Evolutionary conservation across 2,888 invertebrate species (phyloP).

Genomic region (Cheilosia scutellata): DNA sequence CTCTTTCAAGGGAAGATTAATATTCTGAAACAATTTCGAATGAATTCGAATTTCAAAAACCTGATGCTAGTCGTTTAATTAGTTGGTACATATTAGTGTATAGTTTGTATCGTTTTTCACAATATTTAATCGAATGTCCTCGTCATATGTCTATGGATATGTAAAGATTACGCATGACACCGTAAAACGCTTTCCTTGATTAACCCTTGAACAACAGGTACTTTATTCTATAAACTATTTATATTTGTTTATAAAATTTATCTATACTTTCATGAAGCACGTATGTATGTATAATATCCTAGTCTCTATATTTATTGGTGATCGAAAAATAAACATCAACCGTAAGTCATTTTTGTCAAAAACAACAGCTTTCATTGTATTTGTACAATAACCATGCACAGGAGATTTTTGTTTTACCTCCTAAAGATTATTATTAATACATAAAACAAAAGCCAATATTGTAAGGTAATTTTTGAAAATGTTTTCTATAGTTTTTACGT

Average conservation of each 20-base stretch:
- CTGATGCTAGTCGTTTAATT: not conserved
- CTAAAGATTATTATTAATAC: not conserved
- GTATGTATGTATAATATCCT: slow-evolving; percentile 11
- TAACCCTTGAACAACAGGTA: slow-evolving; percentile 60
- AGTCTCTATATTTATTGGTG: slow-evolving; percentile 24
- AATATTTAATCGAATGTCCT: slow-evolving; percentile 6
- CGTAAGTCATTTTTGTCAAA: not conserved
- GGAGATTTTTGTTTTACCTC: slow-evolving; percentile 8
- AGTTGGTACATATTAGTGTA: not conserved
- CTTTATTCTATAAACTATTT: slow-evolving; percentile 33
- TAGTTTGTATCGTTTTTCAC: not conserved
- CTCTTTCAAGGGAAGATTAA: no score
- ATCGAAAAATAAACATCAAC: slow-evolving; percentile 5
- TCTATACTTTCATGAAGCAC: slow-evolving; percentile 52
- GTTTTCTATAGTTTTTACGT: not conserved
- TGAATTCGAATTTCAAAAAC: not conserved
- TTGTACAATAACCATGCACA: slow-evolving; percentile 46
- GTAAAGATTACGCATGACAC: slow-evolving; percentile 43
- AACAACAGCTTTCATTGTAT: slow-evolving; percentile 35
- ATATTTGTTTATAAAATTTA: slow-evolving; percentile 37
- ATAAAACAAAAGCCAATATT: not conserved
- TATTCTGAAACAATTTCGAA: no score
- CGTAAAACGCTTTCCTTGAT: slow-evolving; percentile 43
- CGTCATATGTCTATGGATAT: slow-evolving; percentile 13
- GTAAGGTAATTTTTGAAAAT: slow-evolving; percentile 17